A percentile compares a stretch with the other conserved stretches of the same genome.
These are phyloP conservation scores for Etheostoma perlongum DNA, from an alignment of 2,797 vertebrate genomes.

Conservation along the genomic window DNA sequence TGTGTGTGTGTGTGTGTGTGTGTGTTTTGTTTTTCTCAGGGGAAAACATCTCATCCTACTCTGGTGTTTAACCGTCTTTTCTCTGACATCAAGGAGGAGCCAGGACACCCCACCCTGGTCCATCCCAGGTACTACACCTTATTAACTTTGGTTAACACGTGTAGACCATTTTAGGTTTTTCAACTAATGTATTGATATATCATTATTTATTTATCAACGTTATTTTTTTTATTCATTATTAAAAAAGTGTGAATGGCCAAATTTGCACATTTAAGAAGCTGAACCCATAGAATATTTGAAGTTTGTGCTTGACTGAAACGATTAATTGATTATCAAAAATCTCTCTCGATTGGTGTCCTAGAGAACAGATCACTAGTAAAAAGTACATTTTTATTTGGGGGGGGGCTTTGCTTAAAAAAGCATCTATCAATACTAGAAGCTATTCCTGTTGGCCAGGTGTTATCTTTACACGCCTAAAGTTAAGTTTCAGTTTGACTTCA, in stretches of 20 bases:
- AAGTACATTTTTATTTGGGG: not conserved
- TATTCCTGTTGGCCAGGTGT: slow-evolving; percentile 12
- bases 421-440: slow-evolving; percentile 15
- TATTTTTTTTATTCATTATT: not conserved
- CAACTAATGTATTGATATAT: not conserved
- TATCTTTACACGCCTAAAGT: slow-evolving; percentile 11
- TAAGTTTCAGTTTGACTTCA: slow-evolving; percentile 20
- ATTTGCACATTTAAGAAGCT: not conserved
- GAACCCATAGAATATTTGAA: not conserved
- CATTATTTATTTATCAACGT: not conserved
- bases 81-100: slow-evolving; percentile 96
- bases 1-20: too few relatives aligned
- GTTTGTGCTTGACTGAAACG: not conserved
- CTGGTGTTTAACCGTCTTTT: slow-evolving; percentile 91
- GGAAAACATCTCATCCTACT: slow-evolving; percentile 80
- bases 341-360: not conserved
- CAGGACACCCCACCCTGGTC: slow-evolving; percentile 89
- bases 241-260: not conserved
- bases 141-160: slow-evolving; percentile 4
- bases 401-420: not conserved
- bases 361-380: not conserved
- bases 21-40: slow-evolving; percentile 60
- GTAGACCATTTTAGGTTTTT: not conserved
- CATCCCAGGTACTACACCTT: slow-evolving; percentile 91
- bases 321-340: not conserved